phyloP scores from a whole-genome alignment of 2,113 vertebrate species.

The Odobenus rosmarus region DNA sequence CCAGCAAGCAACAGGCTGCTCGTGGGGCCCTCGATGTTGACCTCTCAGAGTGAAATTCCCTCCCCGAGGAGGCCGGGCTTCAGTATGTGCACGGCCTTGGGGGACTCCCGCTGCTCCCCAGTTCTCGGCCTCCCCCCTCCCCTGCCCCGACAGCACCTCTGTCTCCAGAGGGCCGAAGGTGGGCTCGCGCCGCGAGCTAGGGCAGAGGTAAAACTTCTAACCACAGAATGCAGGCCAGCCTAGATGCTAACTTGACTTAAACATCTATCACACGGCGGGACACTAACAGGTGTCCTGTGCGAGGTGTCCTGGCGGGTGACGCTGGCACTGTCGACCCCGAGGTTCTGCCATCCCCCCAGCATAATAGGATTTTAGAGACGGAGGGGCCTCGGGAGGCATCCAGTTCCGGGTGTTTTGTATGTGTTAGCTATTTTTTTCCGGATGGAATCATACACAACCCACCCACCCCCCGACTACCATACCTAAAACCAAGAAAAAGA shows the following conservation, averaged over 20 bases:
- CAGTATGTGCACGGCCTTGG: rapidly evolving
- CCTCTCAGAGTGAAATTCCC: neutral
- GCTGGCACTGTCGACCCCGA: rapidly evolving
- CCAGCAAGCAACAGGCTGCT: neutral
- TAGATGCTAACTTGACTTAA: neutral
- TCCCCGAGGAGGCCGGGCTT: neutral
- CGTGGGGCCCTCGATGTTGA: neutral
- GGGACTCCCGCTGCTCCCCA: neutral
- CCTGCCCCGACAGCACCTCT: rapidly evolving
- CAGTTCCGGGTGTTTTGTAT: neutral
- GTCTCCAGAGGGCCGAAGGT: neutral
- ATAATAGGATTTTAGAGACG: neutral
- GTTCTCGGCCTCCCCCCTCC: neutral
- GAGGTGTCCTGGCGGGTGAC: rapidly evolving
- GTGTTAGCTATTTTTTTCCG: neutral
- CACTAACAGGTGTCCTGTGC: rapidly evolving
- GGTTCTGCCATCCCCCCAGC: neutral
- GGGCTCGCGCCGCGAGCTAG: neutral
- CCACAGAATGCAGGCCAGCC: neutral
- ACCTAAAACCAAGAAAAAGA: neutral
- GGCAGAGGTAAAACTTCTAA: neutral
- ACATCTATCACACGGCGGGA: rapidly evolving
- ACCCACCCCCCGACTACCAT: too few species aligned
- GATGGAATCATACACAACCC: neutral
- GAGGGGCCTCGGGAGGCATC: neutral